These are phyloP conservation scores for Acinonyx jubatus DNA, from an alignment of 2,113 vertebrate genomes.

Conservation along the genomic window DNA sequence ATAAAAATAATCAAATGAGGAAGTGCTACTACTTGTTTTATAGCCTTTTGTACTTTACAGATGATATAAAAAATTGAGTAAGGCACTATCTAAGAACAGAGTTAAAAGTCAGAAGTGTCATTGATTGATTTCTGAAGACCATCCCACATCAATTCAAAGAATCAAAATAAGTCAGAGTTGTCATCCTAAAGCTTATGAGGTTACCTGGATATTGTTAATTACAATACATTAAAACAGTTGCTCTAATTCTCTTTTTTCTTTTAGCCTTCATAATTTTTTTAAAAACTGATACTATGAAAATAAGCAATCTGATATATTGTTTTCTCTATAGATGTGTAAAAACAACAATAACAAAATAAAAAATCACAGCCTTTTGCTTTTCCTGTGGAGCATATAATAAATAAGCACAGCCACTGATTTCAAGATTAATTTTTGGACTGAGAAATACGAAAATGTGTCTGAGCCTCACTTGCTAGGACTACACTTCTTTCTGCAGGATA, in stretches of 20 bases:
- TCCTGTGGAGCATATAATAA: neutral
- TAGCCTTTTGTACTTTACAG: neutral
- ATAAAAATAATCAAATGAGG: constrained; percentile 52
- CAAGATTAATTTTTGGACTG: neutral
- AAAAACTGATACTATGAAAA: neutral
- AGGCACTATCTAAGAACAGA: constrained; percentile 21
- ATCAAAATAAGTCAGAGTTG: neutral
- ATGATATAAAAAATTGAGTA: constrained; percentile 50
- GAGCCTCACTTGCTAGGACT: neutral
- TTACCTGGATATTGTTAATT: neutral
- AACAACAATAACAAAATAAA: neutral
- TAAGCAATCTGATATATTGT: neutral
- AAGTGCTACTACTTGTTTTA: constrained; percentile 33
- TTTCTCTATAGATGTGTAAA: neutral
- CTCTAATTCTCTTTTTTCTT: neutral
- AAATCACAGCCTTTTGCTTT: neutral
- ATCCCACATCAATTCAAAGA: neutral
- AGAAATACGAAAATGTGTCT: neutral
- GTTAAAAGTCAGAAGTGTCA: constrained; percentile 54
- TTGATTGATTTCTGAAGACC: constrained; percentile 38
- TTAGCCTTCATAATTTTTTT: neutral
- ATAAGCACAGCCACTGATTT: neutral
- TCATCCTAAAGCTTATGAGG: neutral
- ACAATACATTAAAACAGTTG: neutral
- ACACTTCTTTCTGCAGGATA: neutral